Conservation (phyloP, 2,797 vertebrate genomes). For the Apogon hyalosoma region DNA sequence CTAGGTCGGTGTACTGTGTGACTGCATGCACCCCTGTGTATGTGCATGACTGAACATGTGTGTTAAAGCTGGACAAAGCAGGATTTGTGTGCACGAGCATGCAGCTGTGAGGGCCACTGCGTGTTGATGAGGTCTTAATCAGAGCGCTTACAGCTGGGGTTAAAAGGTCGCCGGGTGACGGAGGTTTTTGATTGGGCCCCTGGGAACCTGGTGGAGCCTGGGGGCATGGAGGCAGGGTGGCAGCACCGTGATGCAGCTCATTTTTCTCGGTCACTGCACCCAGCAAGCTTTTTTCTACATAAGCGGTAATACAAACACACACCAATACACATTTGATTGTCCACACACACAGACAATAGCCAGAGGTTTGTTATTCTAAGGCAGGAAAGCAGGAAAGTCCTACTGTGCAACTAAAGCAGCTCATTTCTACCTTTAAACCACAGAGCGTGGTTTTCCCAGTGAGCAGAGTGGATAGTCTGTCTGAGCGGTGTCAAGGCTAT, state of each 20-base stretch:
- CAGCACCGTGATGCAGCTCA: conserved; percentile 54
- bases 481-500: conserved; percentile 24
- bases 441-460: neutral
- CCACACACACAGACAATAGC: conserved; percentile 60
- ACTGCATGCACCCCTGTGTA: conserved; percentile 33
- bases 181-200: conserved; percentile 76
- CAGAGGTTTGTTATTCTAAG: conserved; percentile 64
- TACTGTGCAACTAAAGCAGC: conserved; percentile 53
- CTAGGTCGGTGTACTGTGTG: conserved; percentile 50
- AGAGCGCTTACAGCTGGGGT: conserved; percentile 78
- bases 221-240: conserved; percentile 58
- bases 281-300: conserved; percentile 45
- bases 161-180: conserved; percentile 72
- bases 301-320: conserved; percentile 22
- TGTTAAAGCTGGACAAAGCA: conserved; percentile 66
- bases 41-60: conserved; percentile 32
- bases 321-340: conserved; percentile 41
- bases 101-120: conserved; percentile 68
- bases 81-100: conserved; percentile 51
- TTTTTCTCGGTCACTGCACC: conserved; percentile 63
- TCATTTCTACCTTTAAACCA: conserved; percentile 21
- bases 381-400: conserved; percentile 38
- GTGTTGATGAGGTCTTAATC: conserved; percentile 82
- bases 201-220: conserved; percentile 67
- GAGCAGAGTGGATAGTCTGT: neutral